Percentiles rank a stretch among this genome's conserved stretches.
These are phyloP conservation scores for Eidolon helvum DNA, from an alignment of 2,113 vertebrate genomes.

Conservation along the genomic window DNA sequence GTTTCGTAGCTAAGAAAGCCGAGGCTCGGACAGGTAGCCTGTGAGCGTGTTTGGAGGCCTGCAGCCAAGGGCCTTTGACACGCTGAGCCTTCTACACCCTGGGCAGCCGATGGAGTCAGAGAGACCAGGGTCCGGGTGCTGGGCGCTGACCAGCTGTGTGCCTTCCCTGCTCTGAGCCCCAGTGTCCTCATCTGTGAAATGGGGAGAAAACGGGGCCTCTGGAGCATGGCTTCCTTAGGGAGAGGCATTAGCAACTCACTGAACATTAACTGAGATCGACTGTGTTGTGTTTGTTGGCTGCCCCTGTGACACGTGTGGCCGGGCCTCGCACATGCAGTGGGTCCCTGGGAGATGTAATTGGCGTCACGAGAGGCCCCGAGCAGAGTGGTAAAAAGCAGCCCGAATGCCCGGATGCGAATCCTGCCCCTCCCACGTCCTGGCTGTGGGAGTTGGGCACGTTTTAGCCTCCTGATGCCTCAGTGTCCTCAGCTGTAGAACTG, in stretches of 20 bases:
- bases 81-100: not conserved
- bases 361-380: not conserved
- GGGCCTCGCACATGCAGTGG: not conserved
- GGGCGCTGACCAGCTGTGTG: not conserved
- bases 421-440: not conserved
- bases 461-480: not conserved
- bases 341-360: not conserved
- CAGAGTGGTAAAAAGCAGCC: not conserved
- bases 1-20: not conserved
- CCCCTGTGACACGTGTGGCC: accelerated
- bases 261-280: not conserved
- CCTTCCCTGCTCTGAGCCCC: not conserved
- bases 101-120: not conserved
- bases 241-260: not conserved
- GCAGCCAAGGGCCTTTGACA: not conserved
- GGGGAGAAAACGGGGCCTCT: not conserved
- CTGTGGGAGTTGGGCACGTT: not conserved
- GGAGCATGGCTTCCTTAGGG: not conserved
- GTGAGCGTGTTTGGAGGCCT: not conserved
- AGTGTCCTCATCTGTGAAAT: not conserved
- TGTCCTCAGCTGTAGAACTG: not conserved
- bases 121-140: not conserved
- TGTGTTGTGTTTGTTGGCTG: not conserved
- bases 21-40: not conserved
- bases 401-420: accelerated